Evolutionary conservation across 2,888 invertebrate genomes (phyloP), one percentile per base, ranked within the genome.

Genomic region (Ischnura elegans): DNA sequence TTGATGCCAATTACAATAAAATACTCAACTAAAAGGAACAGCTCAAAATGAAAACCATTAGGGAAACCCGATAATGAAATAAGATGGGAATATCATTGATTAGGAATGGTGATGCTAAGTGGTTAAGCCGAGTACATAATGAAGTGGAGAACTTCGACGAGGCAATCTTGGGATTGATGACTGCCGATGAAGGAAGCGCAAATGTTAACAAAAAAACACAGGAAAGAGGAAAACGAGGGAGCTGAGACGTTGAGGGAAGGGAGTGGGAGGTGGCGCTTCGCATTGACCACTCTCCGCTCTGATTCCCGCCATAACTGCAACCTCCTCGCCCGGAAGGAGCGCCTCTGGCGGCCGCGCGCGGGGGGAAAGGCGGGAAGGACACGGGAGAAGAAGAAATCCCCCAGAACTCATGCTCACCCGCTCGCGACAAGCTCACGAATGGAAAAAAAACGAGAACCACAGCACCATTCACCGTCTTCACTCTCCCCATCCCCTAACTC

Each of bases 241-340:
- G 46, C 25, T 0, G 86, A 25, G 86, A 42, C n/a, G 66, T 8
- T 25, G 25, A 42, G 55, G n/a, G 19, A 29, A 55, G 36, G 21
- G n/a, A 2, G 42, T 25, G 55, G 87, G n/a, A 47, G 19, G 45
- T 46, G 87, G 87, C 47, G 51, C 87, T 29, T 51, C 87, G 55
- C 87, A 87, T 90, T 90, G 90, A 90, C 90, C 90, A 90, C 90
- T 90, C 90, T 90, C 43, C 66, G 90, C 90, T 90, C 90, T 90
- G 90, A 61, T 90, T 90, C 90, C 90, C 43, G 29, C 43, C 43
- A 43, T 90, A 90, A 90, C 90, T 61, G 87, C 87, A 87, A 87
- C 55, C 87, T 29, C 42, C 61, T 90, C 61, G 55, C 90, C 90
- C 90, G 90, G 90, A 90, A 90, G 90, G 76, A 76, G 29, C 29